These are phyloP conservation scores for Gonioctena quinquepunctata DNA, from an alignment of 1,140 invertebrate genomes.

Conservation along the genomic window DNA sequence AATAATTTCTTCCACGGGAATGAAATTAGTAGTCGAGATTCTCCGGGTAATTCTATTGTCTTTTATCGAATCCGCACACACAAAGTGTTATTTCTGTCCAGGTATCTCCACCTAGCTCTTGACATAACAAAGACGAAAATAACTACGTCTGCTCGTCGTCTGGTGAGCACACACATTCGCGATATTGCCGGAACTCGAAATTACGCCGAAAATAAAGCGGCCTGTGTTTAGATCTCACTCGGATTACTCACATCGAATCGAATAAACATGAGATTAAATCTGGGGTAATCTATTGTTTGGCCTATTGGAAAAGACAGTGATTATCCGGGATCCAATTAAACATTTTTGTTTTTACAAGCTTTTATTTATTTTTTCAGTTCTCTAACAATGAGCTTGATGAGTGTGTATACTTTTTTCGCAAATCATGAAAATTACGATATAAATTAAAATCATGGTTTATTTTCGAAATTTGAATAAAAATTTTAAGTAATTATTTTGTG, in stretches of 20 bases:
- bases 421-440: no score
- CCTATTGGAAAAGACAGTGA: no score
- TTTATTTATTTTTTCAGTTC: no score
- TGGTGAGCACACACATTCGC: neutral
- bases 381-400: no score
- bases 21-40: no score
- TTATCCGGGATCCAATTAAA: no score
- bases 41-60: neutral
- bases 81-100: neutral
- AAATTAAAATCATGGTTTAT: no score
- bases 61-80: neutral
- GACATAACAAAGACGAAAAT: neutral
- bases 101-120: neutral
- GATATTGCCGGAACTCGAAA: conserved; percentile 1
- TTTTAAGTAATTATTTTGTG: no score
- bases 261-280: neutral
- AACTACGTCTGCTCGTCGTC: neutral
- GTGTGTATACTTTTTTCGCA: no score
- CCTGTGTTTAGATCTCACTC: neutral
- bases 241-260: neutral
- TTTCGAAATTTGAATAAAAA: no score
- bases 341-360: no score
- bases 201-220: neutral
- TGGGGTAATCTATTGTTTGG: neutral
- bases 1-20: no score